phyloP scores from a whole-genome alignment of 2,888 invertebrate genomes.

The Ectemnius continuus region DNA sequence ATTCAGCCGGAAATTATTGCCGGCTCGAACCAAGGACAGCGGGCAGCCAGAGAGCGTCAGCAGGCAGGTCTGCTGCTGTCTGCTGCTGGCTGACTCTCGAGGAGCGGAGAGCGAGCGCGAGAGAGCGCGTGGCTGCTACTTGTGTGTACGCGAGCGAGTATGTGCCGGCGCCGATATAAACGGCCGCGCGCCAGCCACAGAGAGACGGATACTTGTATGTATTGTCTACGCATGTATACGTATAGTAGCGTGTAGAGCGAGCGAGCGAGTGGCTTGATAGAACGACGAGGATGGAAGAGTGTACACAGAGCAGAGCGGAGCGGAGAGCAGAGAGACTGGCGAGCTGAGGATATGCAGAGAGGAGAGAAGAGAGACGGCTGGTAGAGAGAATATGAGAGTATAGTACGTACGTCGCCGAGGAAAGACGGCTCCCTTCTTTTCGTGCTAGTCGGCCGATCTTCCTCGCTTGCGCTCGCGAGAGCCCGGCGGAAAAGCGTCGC shows the following conservation, averaged over 20 bases:
- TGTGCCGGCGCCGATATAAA: slow-evolving; percentile 16
- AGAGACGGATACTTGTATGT: slow-evolving; percentile 12
- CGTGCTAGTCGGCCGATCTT: slow-evolving; percentile 16
- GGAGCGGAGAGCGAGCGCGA: slow-evolving; percentile 1
- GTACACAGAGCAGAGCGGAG: too few relatives aligned
- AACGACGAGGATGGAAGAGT: too few relatives aligned
- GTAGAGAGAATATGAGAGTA: slow-evolving; percentile 1
- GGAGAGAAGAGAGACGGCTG: neutral
- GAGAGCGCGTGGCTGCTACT: neutral
- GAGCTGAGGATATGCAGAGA: too few relatives aligned
- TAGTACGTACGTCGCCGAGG: neutral
- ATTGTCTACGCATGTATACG: slow-evolving; percentile 2
- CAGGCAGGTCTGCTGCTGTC: slow-evolving; percentile 45
- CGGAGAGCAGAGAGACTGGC: too few relatives aligned
- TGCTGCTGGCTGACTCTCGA: slow-evolving; percentile 21
- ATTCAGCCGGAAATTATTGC: slow-evolving; percentile 72
- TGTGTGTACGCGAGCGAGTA: slow-evolving; percentile 5
- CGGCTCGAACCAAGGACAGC: slow-evolving; percentile 65
- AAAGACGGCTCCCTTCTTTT: slow-evolving; percentile 23
- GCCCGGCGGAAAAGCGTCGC: slow-evolving; percentile 13
- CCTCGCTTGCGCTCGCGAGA: slow-evolving; percentile 7
- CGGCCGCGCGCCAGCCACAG: neutral
- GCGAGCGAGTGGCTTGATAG: too few relatives aligned
- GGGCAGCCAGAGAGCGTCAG: slow-evolving; percentile 56
- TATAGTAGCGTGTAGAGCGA: too few relatives aligned